Base-by-base conservation (phyloP, 2,797 vertebrate species). In the Macroramphosus scolopax region DNA sequence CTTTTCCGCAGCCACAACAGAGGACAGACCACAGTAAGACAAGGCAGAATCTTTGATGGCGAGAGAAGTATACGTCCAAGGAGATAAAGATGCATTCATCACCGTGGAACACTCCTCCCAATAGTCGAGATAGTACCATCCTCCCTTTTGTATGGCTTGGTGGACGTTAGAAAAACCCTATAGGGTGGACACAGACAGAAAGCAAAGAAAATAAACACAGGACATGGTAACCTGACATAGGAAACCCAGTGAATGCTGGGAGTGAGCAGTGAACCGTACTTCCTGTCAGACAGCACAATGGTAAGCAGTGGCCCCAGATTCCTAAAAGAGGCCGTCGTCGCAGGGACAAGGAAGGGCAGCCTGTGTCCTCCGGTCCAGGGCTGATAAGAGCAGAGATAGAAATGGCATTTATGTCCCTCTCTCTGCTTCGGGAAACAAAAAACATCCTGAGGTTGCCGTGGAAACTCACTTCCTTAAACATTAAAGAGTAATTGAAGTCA, bases 191-290 rank as follows among this genome's bases (percentile, higher is more conserved):
- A 72, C 79, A 80, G 78, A 80, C 80, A 63, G 63, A 87, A 85
- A 82, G 78, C 72, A 72, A 88, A 88, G 86, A 89, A 91, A 90
- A 90, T 89, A 90, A 90, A 91, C 87, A 90, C 85, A 88, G 89
- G 89, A 91, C 69, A 52, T 86, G 84, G 81, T 85, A 88, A 89
- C 87, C 86, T 91, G 87, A 90, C 88, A 91, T 88, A 90, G 89
- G 89, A 91, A 91, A 91, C 88, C 83, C 81, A 88, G 66, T 89
- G 89, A 91, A 91, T 91, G 86, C 87, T 91, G 88, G 89, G 89
- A 91, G 85, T 87, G 82, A 88, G 83, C 80, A 51, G 77, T 71
- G 77, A 84, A 81, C 83, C 56, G 48, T 50, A 81, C 80, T 91
- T 91, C 89, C 89, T 89, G 88, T 72, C 80, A 75, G 84, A 87